Base-by-base conservation (phyloP, 2,113 vertebrate genomes). In the Micronisus gabar region DNA sequence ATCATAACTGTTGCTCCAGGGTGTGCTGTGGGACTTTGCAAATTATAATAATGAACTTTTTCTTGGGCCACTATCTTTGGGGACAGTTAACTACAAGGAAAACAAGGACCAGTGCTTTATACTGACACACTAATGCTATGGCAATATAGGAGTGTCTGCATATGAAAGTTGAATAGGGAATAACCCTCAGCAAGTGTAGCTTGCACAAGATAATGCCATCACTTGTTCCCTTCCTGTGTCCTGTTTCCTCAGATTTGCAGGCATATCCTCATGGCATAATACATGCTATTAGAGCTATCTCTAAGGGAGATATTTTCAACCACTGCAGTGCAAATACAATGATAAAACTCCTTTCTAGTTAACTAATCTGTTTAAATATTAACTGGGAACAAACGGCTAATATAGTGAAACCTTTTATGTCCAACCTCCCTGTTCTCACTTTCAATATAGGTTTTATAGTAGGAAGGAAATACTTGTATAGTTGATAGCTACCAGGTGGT, bases 141-240 rank as follows among this genome's bases (percentile, higher is more conserved):
- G 20, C 45, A 14, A 50, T 15, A 5, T 4, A 36, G 52, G n/a
- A 21, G 8, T 30, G 26, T 10, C 56, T 63, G 0, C 4, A 1
- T 16, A 21, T 15, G 36, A 23, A 75, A 47, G 18, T 2, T 59
- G 19, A 20, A 11, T 63, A 52, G 38, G 22, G 29, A 80, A 59
- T 80, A 43, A 29, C 32, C 11, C 36, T 71, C 40, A 58, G 52
- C 61, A 74, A 40, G 9, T 34, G 41, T 5, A 40, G 50, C 38
- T 76, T 41, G 40, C 38, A 53, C 41, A 29, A 58, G 22, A 19
- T 56, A 43, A 47, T 68, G 53, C 27, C 9, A 2, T 38, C 38
- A 5, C 61, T 67, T 74, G 13, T 25, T 91, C 19, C 80, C 56
- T 75, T 61, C 55, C 36, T 19, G 26, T 15, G 15, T 38, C 7